Evolutionary conservation across 53 echinoderm and acorn worm species (phyloP), one percentile per base, ranked within the genome.

Genomic region (Crossaster papposus): DNA sequence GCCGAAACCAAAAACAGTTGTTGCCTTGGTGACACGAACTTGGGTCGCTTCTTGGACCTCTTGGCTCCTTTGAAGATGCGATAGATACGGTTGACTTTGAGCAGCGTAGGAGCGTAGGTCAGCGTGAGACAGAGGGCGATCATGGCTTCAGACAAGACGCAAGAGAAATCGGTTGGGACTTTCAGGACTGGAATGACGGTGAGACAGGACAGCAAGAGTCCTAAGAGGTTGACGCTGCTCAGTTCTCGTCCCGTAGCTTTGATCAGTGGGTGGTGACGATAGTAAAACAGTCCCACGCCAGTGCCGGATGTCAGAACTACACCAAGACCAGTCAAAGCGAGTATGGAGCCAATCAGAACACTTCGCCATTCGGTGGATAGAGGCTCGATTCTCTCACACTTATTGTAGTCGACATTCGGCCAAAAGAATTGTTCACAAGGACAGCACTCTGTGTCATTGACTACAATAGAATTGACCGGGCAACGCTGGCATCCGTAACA

Each of bases 181-280:
- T 71, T 38, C 37, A 94, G 89, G 4, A 91, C 62, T 1, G 58
- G 17, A 30, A 91, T 54, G 14, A 89, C 83, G 20, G 89, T 77
- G 17, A 91, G 3, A 29, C 75, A 91, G 8, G 94, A 81, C 62
- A 94, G 35, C 29, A 82, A 70, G 54, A 91, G 44, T 2, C 94
- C 94, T 22, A 83, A 70, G 26, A 94, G 54, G 12, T 82, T 83
- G 11, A 91, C 78, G 32, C n/a, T 52, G 68, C 91, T 86, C 1
- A 94, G 89, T 58, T 89, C 91, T 22, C 91, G 82, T 22, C 94
- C 83, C n/a, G 91, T 77, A 14, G 94, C 94, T 72, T 94, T 94
- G 72, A 94, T 89, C 22, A 94, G 53, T 44, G 63, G 64, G 52
- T 94, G 91, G 26, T 91, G 30, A 3, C 91, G 78, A 63, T 94